phyloP scores from a whole-genome alignment of 2,888 invertebrate genomes.

The Drosophila demipolita region DNA sequence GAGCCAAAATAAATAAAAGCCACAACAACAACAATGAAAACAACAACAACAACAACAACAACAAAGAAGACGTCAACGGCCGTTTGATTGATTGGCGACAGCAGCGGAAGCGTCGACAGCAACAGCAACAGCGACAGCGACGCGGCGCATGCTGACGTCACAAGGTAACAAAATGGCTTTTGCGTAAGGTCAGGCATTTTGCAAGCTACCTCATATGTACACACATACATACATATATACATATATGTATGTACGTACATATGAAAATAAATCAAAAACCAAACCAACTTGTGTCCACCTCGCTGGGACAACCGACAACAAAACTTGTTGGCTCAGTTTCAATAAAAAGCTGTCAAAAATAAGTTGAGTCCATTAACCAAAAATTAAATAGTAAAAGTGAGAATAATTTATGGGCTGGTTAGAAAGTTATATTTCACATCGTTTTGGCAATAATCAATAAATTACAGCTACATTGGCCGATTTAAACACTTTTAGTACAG shows the following conservation, averaged over 20 bases:
- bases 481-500: neutral
- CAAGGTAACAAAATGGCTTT: constrained; percentile 61
- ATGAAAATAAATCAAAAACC: neutral
- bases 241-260: neutral
- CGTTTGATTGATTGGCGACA: constrained; percentile 1
- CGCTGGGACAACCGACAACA: too few relatives aligned
- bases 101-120: constrained; percentile 1
- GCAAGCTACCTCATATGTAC: neutral
- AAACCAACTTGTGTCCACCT: too few relatives aligned
- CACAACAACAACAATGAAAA: constrained; percentile 40
- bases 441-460: neutral
- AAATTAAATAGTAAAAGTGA: neutral
- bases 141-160: constrained; percentile 10
- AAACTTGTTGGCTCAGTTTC: neutral
- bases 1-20: constrained; percentile 77
- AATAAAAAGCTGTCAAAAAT: neutral
- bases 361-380: neutral
- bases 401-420: neutral
- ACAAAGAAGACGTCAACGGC: constrained; percentile 23
- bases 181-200: constrained; percentile 70
- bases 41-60: constrained; percentile 56
- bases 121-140: constrained; percentile 4
- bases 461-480: neutral
- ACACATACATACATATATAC: neutral
- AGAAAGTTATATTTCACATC: neutral